Evolutionary conservation across 2,113 vertebrate genomes (phyloP).

Genomic region (Poeciliopsis turrubarensis): DNA sequence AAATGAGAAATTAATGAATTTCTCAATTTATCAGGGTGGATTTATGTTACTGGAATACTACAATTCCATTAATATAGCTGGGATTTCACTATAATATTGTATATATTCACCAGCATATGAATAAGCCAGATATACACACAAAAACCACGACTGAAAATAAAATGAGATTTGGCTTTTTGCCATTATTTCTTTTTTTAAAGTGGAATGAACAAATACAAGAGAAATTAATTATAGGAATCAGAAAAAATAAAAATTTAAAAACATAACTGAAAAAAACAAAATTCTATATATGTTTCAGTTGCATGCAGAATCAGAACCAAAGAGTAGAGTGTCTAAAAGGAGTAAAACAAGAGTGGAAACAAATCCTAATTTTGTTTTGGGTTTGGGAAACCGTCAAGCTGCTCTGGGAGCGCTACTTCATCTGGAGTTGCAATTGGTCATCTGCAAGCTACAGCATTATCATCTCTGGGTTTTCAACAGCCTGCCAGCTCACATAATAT

Average conservation of each 20-base stretch:
- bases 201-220: conserved; percentile 60
- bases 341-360: conserved; percentile 30
- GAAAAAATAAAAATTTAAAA: conserved; percentile 21
- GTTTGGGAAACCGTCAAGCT: conserved; percentile 60
- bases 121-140: no score
- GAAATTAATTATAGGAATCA: conserved; percentile 77
- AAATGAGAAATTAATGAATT: no score
- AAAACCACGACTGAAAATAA: conserved; percentile 39
- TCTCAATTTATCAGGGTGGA: no score
- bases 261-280: conserved; percentile 1
- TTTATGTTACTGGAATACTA: no score
- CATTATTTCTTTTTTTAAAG: conserved; percentile 51
- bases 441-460: conserved; percentile 42
- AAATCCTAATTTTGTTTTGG: conserved; percentile 38
- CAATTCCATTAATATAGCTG: no score
- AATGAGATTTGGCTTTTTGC: conserved; percentile 65
- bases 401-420: conserved; percentile 52
- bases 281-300: neutral
- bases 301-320: conserved; percentile 46
- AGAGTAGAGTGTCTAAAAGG: conserved; percentile 41
- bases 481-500: conserved; percentile 43
- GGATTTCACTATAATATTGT: no score
- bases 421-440: conserved; percentile 47
- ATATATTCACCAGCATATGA: neutral
- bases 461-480: conserved; percentile 54